A percentile compares a stretch with the other conserved stretches of the same genome.
phyloP scores from a whole-genome alignment of 2,888 invertebrate species.

The Acholoe squamosa region DNA sequence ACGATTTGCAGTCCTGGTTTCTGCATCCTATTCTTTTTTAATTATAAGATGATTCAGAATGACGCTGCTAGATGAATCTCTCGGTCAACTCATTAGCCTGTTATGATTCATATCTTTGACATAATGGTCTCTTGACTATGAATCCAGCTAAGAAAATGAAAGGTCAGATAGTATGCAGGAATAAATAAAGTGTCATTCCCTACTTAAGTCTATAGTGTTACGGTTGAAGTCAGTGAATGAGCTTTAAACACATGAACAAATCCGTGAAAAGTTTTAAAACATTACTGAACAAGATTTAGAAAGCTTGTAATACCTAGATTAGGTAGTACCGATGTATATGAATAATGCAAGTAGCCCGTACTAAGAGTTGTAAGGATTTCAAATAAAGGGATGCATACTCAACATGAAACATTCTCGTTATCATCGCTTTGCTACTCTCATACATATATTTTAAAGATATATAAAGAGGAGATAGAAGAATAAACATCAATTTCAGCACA shows the following conservation, averaged over 20 bases:
- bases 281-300: too few species aligned
- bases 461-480: not conserved
- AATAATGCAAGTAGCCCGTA: too few species aligned
- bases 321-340: too few species aligned
- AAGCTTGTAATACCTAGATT: too few species aligned
- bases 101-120: not conserved
- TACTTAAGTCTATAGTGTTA: too few species aligned
- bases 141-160: too few species aligned
- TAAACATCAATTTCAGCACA: constrained; percentile 7
- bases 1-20: not conserved
- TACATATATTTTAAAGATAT: not conserved
- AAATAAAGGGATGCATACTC: not conserved
- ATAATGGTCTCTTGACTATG: not conserved
- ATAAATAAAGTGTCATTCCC: too few species aligned
- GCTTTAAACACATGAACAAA: too few species aligned
- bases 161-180: too few species aligned
- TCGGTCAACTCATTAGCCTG: not conserved
- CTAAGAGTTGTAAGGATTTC: too few species aligned
- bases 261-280: too few species aligned
- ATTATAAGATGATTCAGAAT: not conserved
- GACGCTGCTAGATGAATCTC: not conserved
- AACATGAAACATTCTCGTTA: constrained; percentile 27
- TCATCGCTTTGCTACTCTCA: not conserved
- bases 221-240: too few species aligned
- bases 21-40: not conserved